Evolutionary conservation across 92 coral and sea anemone genomes (phyloP), one percentile per base, ranked within the genome.

Genomic region (Montipora capitata): DNA sequence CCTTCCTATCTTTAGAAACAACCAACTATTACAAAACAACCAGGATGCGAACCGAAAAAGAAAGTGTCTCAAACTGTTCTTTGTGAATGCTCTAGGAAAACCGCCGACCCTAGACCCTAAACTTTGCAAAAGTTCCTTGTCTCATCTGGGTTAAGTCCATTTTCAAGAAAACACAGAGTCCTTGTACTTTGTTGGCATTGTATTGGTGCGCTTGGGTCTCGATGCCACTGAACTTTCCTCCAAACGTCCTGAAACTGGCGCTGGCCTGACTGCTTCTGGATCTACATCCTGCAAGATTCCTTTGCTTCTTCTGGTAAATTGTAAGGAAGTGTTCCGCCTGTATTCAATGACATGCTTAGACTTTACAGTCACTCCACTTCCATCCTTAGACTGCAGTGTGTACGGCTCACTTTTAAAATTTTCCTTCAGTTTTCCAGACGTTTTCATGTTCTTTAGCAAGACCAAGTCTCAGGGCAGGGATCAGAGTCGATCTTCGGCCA

Each of bases 361-460:
- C 74, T 72, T 52, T n/a, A 82, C 7, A 20, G 75, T 88, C 17
- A 88, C 63, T 12, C 82, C 92, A 18, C 73, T 10, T 4, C 92
- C 93, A 16, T 89, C 77, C 80, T 68, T 89, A 44, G 90, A 77
- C 80, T 66, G 80, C 42, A 89, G 80, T 76, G 90, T 89, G 77
- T 89, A 84, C 68, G 93, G 93, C 81, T 84, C 84, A 15, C 72
- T 65, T 56, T 84, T 76, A 42, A 84, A 77, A 64, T 84, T 66
- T 40, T 72, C 49, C 58, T 56, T 57, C 16, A 89, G 65, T 76
- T 89, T 89, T 35, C 90, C 90, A 52, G 84, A 40, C 84, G 78
- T 71, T 43, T 78, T 89, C 11, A 85, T 89, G 85, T 89, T 89
- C 89, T 77, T 75, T 70, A 82, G 42, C 20, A 83, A 73, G 40